A percentile compares a stretch with the other conserved stretches of the same genome.
Evolutionary conservation across 2,888 invertebrate genomes (phyloP).

Genomic region (Cataglyphis livida): DNA sequence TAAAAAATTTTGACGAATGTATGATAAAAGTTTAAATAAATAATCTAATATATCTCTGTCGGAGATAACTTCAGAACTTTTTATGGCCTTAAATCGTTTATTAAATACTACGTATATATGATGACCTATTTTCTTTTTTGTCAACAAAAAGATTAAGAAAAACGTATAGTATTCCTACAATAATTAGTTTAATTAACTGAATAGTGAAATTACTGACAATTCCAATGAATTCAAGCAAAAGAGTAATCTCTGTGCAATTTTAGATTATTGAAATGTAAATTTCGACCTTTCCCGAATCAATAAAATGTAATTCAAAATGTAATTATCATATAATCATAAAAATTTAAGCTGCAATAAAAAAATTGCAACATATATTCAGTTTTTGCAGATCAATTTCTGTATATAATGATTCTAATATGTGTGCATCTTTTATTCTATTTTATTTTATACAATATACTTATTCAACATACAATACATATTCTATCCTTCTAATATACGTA

Average conservation of each 20-base stretch:
- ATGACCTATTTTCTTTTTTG: neutral
- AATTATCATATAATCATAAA: neutral
- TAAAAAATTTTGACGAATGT: neutral
- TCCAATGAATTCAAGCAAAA: neutral
- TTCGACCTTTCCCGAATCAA: neutral
- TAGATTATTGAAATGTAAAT: neutral
- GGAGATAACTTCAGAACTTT: neutral
- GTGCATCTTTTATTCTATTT: neutral
- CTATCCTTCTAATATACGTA: neutral
- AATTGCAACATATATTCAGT: too few relatives aligned
- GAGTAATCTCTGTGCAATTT: neutral
- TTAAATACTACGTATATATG: neutral
- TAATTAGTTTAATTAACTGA: constrained; percentile 3
- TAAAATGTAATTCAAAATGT: neutral
- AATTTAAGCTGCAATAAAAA: neutral
- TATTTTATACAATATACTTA: neutral
- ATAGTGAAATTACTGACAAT: constrained; percentile 9
- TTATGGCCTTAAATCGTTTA: neutral
- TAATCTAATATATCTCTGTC: neutral
- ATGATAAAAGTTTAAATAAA: neutral
- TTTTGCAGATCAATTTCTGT: neutral
- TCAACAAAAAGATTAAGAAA: neutral
- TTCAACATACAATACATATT: neutral
- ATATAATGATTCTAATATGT: neutral
- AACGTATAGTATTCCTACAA: neutral